Evolutionary conservation across 2,888 invertebrate species (phyloP), one percentile per base, ranked within the genome.

Genomic region (Acleris literana): DNA sequence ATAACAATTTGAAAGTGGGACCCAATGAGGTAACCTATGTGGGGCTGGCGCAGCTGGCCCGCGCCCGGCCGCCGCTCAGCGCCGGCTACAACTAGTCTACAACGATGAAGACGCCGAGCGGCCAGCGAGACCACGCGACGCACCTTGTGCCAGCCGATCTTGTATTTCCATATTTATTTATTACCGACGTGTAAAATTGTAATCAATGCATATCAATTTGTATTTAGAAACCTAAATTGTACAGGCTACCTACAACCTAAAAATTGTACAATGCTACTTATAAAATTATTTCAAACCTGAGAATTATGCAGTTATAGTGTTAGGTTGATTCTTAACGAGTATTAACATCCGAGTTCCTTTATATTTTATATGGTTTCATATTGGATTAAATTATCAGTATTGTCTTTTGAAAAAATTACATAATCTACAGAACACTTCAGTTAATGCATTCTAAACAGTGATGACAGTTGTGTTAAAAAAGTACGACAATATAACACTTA

Each of bases 201-300:
- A 64, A 56, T 63, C 48, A 56, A 63, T 56, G 49, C 43, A 63
- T 63, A 63, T 63, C 49, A 55, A 49, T 56, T 56, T 18, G 20
- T 56, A 44, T 46, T 56, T 22, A 25, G 44, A 56, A 52, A 51
- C 49, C 49, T 52, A 52, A 25, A 52, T 52, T 52, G 22, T 52
- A 52, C 52, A 52, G 29, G 52, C 52, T 52, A 52, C 52, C 49
- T 49, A 49, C 7, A 66, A 65, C 60, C 65, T 65, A 61, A 65
- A 29, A 61, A 60, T 65, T 65, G 60, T 65, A 65, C 65, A 61
- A 64, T 46, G 55, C 56, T 61, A 60, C 51, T 65, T 66, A 66
- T 57, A 57, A 53, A 65, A 62, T 62, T 57, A 66, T 62, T 56
- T 62, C 22, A 66, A 62, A 62, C 39, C 55, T 56, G 65, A 66